Evolutionary conservation across 2,797 vertebrate species (phyloP).

Genomic region (Saxicola maurus): DNA sequence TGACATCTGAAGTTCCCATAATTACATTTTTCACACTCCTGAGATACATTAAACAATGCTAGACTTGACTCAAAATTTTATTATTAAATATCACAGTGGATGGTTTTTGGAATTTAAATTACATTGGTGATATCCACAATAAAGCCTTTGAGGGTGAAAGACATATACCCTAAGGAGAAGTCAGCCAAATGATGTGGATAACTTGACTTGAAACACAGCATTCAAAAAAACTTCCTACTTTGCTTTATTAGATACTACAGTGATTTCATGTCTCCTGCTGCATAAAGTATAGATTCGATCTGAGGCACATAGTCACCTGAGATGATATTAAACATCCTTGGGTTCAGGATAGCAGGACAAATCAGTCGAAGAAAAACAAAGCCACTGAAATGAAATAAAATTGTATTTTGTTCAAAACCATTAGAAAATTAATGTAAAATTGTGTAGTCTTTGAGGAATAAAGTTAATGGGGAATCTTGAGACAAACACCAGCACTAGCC

Average conservation of each 20-base stretch:
- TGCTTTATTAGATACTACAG: background rate
- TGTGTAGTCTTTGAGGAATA: background rate
- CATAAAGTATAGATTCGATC: background rate
- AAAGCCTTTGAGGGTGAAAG: background rate
- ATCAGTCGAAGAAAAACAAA: slow-evolving; percentile 98
- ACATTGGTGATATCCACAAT: background rate
- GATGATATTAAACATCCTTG: slow-evolving; percentile 98
- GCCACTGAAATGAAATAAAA: slow-evolving; percentile 78
- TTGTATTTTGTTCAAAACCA: background rate
- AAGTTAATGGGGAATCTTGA: background rate
- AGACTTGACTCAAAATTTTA: background rate
- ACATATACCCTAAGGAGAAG: background rate
- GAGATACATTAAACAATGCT: background rate
- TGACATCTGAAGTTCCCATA: background rate
- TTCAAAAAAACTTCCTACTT: background rate
- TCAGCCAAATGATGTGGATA: background rate
- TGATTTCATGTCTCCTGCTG: background rate
- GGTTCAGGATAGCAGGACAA: slow-evolving; percentile 97
- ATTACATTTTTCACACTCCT: background rate
- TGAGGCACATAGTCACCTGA: slow-evolving; percentile 80
- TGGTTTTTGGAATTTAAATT: background rate
- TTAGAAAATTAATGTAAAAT: background rate
- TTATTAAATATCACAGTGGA: background rate
- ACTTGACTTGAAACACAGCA: background rate
- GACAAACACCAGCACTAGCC: background rate